Evolutionary conservation across 2,888 invertebrate genomes (phyloP).

Genomic region (Atrina japonica): DNA sequence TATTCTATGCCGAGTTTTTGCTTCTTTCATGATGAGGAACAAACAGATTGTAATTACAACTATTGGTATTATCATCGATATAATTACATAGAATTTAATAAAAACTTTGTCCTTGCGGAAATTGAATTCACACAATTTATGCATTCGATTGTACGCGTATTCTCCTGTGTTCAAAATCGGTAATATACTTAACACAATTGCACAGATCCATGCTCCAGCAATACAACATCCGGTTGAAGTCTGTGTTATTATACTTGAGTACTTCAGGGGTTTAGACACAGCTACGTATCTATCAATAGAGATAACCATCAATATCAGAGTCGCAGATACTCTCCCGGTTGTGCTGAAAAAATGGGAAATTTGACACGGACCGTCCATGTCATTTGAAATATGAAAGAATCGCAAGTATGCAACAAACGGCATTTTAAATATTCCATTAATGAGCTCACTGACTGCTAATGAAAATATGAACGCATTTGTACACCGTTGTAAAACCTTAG

Average conservation of each 20-base stretch:
- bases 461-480: constrained; percentile 4
- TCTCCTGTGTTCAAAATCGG: too few relatives aligned
- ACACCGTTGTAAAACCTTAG: constrained; percentile 7
- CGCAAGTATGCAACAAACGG: neutral
- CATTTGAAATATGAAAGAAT: neutral
- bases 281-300: constrained; percentile 9
- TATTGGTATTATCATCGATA: too few relatives aligned
- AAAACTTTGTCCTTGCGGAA: too few relatives aligned
- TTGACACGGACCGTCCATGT: neutral
- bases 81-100: too few relatives aligned
- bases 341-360: neutral
- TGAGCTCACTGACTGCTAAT: constrained; percentile 7
- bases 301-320: constrained; percentile 3
- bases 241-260: neutral
- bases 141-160: too few relatives aligned
- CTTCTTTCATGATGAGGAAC: too few relatives aligned
- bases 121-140: too few relatives aligned
- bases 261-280: constrained; percentile 8
- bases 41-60: too few relatives aligned
- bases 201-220: too few relatives aligned
- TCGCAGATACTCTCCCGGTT: neutral
- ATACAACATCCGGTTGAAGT: neutral
- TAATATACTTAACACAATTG: too few relatives aligned
- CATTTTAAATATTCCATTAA: constrained; percentile 9
- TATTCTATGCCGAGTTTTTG: too few relatives aligned